A percentile compares a stretch with the other conserved stretches of the same genome.
Evolutionary conservation across 2,797 vertebrate genomes (phyloP).

Genomic region (Poecilia velifera): DNA sequence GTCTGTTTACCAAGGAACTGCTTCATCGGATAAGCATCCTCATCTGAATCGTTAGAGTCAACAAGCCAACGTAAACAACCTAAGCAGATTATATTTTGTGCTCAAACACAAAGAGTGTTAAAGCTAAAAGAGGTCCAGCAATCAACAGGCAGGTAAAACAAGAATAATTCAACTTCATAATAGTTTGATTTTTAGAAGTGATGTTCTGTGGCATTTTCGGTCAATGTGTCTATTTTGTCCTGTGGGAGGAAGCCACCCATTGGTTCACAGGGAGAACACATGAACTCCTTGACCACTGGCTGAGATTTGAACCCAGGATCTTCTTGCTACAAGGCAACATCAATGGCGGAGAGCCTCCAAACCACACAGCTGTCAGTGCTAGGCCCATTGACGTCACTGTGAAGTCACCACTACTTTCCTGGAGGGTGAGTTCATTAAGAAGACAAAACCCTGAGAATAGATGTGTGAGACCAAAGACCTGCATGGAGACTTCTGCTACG

Average conservation of each 20-base stretch:
- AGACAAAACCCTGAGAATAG: slow-evolving; percentile 41
- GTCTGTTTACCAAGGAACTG: slow-evolving; percentile 55
- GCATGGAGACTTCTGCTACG: slow-evolving; percentile 31
- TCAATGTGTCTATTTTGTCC: background rate
- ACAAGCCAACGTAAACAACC: background rate
- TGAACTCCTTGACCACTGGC: background rate
- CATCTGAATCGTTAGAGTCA: slow-evolving; percentile 1
- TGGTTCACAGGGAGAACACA: background rate
- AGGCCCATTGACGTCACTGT: slow-evolving; percentile 25
- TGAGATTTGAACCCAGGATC: background rate
- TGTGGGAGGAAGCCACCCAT: background rate
- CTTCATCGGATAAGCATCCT: slow-evolving; percentile 56
- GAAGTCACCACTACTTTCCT: slow-evolving; percentile 52
- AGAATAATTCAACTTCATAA: background rate
- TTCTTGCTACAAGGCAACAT: slow-evolving; percentile 1
- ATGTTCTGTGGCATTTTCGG: background rate
- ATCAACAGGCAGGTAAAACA: background rate
- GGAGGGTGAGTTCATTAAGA: slow-evolving; percentile 51
- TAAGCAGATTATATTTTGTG: background rate
- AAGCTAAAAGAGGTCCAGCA: background rate
- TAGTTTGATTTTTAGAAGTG: background rate
- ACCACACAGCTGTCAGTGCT: slow-evolving; percentile 48
- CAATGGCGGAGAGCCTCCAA: slow-evolving; percentile 56
- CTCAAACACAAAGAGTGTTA: background rate
- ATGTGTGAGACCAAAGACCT: slow-evolving; percentile 35